A percentile compares a stretch with the other conserved stretches of the same genome.
Evolutionary conservation across 2,797 vertebrate genomes (phyloP).

Genomic region (Gobio occitaniae): DNA sequence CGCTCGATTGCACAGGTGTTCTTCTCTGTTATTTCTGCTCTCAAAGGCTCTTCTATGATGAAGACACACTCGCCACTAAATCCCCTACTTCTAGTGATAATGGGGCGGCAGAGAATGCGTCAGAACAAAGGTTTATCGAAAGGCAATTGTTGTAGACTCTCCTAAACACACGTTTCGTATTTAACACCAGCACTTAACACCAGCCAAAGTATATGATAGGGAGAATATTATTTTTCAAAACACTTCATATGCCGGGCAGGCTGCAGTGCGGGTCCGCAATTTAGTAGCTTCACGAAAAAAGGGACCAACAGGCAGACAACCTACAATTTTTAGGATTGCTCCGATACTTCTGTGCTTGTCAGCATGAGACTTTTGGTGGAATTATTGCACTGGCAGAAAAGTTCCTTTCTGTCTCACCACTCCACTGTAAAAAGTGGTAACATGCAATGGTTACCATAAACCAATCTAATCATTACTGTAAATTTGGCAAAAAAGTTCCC

Average conservation of each 20-base stretch:
- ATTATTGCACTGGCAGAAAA: background rate
- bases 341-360: background rate
- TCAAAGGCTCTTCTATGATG: conserved; percentile 67
- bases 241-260: conserved; percentile 36
- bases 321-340: conserved; percentile 26
- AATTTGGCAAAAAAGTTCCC: background rate
- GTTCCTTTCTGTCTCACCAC: background rate
- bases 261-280: conserved; percentile 46
- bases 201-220: conserved; percentile 52
- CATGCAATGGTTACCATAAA: background rate
- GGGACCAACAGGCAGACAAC: conserved; percentile 1
- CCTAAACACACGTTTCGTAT: conserved; percentile 53
- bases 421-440: background rate
- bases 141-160: conserved; percentile 71
- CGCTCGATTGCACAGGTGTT: conserved; percentile 79
- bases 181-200: conserved; percentile 58
- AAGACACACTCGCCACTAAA: conserved; percentile 71
- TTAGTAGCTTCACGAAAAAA: conserved; percentile 21
- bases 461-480: background rate
- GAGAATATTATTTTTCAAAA: conserved; percentile 49
- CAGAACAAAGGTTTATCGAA: conserved; percentile 82
- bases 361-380: background rate
- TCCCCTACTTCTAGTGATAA: conserved; percentile 73
- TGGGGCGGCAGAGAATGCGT: conserved; percentile 67
- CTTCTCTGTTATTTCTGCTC: conserved; percentile 72